These are phyloP conservation scores for Oryzias woworae DNA, from an alignment of 2,113 vertebrate species.

Conservation along the genomic window DNA sequence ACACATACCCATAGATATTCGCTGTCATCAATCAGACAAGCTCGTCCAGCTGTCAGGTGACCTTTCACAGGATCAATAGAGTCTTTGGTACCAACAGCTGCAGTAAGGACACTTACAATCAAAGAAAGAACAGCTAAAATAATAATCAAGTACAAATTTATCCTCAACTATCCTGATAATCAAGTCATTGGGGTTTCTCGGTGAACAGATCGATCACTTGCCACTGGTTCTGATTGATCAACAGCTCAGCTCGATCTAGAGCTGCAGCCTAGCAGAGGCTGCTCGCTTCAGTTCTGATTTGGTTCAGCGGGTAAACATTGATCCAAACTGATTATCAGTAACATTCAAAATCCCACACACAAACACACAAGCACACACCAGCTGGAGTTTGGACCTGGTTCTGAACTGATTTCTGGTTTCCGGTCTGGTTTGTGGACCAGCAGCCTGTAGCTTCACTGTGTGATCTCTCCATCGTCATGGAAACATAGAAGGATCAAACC, in stretches of 20 bases:
- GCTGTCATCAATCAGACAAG: not conserved
- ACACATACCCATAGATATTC: slow-evolving; percentile 7
- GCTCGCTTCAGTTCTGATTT: too few species aligned
- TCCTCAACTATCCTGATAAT: not conserved
- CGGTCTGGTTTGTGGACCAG: not conserved
- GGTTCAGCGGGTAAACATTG: not conserved
- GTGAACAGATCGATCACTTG: not conserved
- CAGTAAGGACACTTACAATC: slow-evolving; percentile 24
- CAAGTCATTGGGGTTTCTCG: not conserved
- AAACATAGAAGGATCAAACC: too few species aligned
- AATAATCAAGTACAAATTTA: not conserved
- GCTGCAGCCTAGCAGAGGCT: too few species aligned
- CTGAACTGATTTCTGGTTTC: not conserved
- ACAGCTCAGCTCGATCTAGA: not conserved
- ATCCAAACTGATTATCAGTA: not conserved
- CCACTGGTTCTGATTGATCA: not conserved
- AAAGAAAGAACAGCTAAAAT: slow-evolving; percentile 12
- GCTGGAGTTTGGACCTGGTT: not conserved
- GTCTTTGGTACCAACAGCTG: slow-evolving; percentile 42
- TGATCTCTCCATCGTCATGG: too few species aligned
- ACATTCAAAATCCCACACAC: not conserved
- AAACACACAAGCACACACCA: not conserved
- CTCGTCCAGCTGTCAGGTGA: slow-evolving; percentile 26
- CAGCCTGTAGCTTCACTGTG: not conserved
- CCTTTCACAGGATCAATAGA: slow-evolving; percentile 24